Conservation (phyloP, 2,888 invertebrate genomes). For the Erebia palarica region DNA sequence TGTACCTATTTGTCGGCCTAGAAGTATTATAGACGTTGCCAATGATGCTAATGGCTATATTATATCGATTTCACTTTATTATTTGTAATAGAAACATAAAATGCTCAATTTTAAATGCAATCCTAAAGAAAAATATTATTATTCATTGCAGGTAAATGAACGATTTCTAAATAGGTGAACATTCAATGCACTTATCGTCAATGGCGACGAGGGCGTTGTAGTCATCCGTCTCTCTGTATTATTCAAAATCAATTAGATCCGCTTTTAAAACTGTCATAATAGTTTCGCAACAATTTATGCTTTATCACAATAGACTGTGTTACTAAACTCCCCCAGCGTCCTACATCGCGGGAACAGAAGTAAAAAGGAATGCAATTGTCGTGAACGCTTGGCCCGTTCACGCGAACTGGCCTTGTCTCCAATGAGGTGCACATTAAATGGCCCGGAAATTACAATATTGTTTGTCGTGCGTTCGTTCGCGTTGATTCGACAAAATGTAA, state of each 20-base stretch:
- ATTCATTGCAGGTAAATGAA: constrained; percentile 28
- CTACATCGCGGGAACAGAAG: constrained; percentile 49
- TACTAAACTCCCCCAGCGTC: constrained; percentile 58
- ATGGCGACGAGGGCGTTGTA: constrained; percentile 69
- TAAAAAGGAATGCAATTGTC: constrained; percentile 72
- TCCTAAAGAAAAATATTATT: neutral
- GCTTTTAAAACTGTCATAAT: constrained; percentile 68
- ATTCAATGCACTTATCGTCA: constrained; percentile 33
- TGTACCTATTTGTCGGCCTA: too few relatives aligned
- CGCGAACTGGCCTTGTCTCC: constrained; percentile 66
- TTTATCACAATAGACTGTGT: constrained; percentile 58
- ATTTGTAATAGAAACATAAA: neutral
- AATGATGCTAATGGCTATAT: too few relatives aligned
- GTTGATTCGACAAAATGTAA: constrained; percentile 53
- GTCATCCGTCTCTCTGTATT: constrained; percentile 66
- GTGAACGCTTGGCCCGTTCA: constrained; percentile 64
- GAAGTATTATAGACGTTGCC: too few relatives aligned
- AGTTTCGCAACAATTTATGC: constrained; percentile 56
- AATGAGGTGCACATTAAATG: constrained; percentile 65
- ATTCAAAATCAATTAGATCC: constrained; percentile 73
- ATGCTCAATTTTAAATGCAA: neutral
- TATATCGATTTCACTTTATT: neutral
- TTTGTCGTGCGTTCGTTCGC: constrained; percentile 57
- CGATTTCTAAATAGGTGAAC: constrained; percentile 32
- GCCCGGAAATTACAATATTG: constrained; percentile 70